Conservation (phyloP, 2,797 vertebrate species). For the Darevskia nairensis region DNA sequence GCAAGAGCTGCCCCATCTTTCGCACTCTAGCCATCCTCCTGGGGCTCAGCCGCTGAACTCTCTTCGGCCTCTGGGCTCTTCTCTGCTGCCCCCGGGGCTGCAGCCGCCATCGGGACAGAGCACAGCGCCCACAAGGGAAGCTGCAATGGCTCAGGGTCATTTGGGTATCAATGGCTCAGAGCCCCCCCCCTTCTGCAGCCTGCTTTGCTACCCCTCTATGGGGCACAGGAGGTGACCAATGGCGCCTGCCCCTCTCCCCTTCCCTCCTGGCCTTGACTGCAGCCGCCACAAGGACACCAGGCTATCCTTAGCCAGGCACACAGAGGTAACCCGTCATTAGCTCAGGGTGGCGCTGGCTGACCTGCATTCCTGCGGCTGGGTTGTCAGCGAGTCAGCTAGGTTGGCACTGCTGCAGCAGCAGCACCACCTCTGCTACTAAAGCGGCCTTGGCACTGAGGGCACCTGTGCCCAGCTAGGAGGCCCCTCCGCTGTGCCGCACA, state of each 20-base stretch:
- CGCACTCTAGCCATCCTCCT: neutral
- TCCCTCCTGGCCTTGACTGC: neutral
- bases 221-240: neutral
- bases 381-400: neutral
- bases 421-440: too few relatives aligned
- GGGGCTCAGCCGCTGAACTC: neutral
- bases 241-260: neutral
- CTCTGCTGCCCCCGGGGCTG: too few relatives aligned
- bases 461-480: neutral
- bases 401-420: neutral
- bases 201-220: neutral
- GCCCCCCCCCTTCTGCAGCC: neutral
- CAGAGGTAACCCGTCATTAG: constrained; percentile 2
- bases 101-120: neutral
- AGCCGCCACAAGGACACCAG: neutral
- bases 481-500: neutral
- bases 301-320: neutral
- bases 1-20: neutral
- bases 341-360: neutral
- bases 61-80: too few relatives aligned
- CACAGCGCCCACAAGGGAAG: neutral
- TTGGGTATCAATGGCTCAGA: neutral
- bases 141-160: neutral
- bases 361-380: neutral
- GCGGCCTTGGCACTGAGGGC: too few relatives aligned